Base-by-base conservation (phyloP, 1,140 invertebrate species). In the Campoletis sonorensis region DNA sequence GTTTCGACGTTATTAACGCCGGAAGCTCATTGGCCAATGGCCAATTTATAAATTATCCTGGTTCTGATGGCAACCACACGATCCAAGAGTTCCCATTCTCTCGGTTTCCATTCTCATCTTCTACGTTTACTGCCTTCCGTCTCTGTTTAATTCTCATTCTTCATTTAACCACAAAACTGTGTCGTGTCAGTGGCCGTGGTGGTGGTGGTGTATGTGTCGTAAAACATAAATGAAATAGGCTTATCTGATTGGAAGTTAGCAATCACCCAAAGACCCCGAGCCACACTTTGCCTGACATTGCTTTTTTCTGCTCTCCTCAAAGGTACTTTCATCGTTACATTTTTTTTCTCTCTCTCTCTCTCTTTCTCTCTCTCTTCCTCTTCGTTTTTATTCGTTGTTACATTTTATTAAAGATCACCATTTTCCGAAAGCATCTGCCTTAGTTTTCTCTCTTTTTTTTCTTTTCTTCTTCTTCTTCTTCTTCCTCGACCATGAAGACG, bases 41-140 rank as follows among this genome's bases (percentile, higher is more conserved):
- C 72, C 72, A 58, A 75, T 75, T 49, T 75, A 75, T 58, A 75
- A 75, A 75, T 75, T 75, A 75, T 75, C 45, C 15, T 45, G 45
- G 72, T 13, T 58, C 5, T 58, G 8, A 4, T 23, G 21, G 49
- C 15, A 54, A 30, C 72, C 72, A 16, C 54, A 21, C 2, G 40
- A 45, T 58, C 54, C 54, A n/a, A 21, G 21, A 58, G 21, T n/a
- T n/a, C n/a, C n/a, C 1, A 58, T 21, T 2, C 54, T 58, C 0
- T 7, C 21, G 4, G 4, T 10, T n/a, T n/a, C 18, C 5, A 21
- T 30, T 75, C 45, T 16, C 49, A 4, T 4, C 26, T 2, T 4
- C 2, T 49, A 27, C 49, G 7, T 33, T n/a, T 33, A 7, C 30
- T 33, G 3, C 23, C 71, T 18, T 73, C 3, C 18, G 10, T 26